phyloP scores from a whole-genome alignment of 2,113 vertebrate species.

The Lophotis ruficrista region DNA sequence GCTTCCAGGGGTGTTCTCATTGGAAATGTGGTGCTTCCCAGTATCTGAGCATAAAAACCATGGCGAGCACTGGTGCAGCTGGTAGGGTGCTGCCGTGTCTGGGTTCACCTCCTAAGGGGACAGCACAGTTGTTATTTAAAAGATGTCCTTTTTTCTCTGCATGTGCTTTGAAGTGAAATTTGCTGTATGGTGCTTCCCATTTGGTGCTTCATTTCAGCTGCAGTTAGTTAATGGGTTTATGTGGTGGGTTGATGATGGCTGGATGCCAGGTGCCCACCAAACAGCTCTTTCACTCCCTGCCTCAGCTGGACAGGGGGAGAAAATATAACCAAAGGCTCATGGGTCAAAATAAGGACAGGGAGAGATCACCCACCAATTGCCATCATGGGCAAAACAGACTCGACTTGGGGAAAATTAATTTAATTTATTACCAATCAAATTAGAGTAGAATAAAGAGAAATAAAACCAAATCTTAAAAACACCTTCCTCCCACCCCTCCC shows the following conservation, averaged over 20 bases:
- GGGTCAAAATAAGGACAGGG: not conserved
- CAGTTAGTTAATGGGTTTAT: not conserved
- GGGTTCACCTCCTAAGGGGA: not conserved
- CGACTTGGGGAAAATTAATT: not conserved
- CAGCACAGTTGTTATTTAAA: fast-evolving
- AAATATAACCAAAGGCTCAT: not conserved
- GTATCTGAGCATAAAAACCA: not conserved
- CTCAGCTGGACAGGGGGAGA: not conserved
- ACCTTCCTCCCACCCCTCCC: fast-evolving
- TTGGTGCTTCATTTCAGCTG: not conserved
- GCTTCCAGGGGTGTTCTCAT: not conserved
- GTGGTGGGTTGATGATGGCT: not conserved
- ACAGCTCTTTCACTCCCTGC: fast-evolving
- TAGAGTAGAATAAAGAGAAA: not conserved
- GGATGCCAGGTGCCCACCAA: not conserved
- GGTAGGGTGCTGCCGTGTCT: not conserved
- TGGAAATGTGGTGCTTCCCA: not conserved
- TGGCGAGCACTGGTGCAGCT: not conserved
- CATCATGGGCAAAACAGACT: not conserved
- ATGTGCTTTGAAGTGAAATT: not conserved
- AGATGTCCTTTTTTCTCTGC: not conserved
- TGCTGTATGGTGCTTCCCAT: not conserved
- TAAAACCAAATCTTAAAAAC: not conserved
- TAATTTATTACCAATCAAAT: not conserved
- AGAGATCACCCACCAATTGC: not conserved